Percentiles rank a stretch among this genome's conserved stretches.
Evolutionary conservation across 2,797 vertebrate species (phyloP).

Genomic region (Sciurus vulgaris): DNA sequence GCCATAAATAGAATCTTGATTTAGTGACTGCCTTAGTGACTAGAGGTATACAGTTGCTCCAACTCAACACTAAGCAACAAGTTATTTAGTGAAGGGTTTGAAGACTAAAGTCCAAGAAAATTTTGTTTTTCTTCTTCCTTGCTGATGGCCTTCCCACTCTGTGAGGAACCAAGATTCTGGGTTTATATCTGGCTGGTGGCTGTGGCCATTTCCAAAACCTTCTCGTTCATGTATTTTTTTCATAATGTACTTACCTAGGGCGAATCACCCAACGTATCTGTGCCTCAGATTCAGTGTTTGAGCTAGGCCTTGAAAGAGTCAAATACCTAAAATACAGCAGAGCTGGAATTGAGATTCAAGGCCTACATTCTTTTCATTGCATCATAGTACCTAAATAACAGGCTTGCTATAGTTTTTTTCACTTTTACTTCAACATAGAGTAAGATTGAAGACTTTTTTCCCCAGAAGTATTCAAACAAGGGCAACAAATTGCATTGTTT

Average conservation of each 20-base stretch:
- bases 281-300: conserved; percentile 36
- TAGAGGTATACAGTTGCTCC: conserved; percentile 50
- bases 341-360: conserved; percentile 42
- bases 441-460: conserved; percentile 65
- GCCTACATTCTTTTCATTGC: conserved; percentile 73
- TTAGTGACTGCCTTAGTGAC: conserved; percentile 24
- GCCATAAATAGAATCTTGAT: conserved; percentile 40
- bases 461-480: conserved; percentile 79
- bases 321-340: conserved; percentile 65
- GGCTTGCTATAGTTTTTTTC: conserved; percentile 61
- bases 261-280: neutral
- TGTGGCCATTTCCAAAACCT: conserved; percentile 17
- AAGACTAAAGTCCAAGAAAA: neutral
- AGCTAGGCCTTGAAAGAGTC: conserved; percentile 76
- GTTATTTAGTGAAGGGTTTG: neutral
- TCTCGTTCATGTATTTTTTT: conserved; percentile 62
- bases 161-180: neutral
- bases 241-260: neutral
- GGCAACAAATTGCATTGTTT: conserved; percentile 73
- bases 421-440: conserved; percentile 69
- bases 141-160: neutral
- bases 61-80: neutral
- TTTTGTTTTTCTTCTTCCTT: conserved; percentile 34
- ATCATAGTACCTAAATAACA: conserved; percentile 70
- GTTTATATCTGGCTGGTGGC: conserved; percentile 4